Conservation (phyloP, 2,888 invertebrate species). For the Acleris holmiana region DNA sequence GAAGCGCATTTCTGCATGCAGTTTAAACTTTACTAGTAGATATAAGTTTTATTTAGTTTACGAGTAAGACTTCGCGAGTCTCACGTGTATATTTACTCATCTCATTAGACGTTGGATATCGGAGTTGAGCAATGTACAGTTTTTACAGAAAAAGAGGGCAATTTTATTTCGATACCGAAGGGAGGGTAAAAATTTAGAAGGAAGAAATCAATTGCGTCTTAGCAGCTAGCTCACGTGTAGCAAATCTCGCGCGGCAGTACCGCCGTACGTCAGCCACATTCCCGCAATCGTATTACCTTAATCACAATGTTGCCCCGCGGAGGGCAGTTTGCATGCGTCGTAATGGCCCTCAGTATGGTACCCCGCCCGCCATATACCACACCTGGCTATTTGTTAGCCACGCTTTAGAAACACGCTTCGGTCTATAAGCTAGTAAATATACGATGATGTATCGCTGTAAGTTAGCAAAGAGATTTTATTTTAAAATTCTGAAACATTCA, state of each 20-base stretch:
- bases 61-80: slow-evolving; percentile 43
- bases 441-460: background rate
- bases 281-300: slow-evolving; percentile 68
- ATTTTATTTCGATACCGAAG: too few relatives aligned
- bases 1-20: slow-evolving; percentile 52
- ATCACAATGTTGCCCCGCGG: slow-evolving; percentile 66
- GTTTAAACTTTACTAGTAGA: slow-evolving; percentile 48
- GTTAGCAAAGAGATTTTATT: background rate
- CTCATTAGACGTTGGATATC: slow-evolving; percentile 47
- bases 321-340: slow-evolving; percentile 60
- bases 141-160: background rate
- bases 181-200: background rate
- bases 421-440: slow-evolving; percentile 9
- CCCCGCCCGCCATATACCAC: slow-evolving; percentile 36
- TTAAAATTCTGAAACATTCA: too few relatives aligned
- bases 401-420: slow-evolving; percentile 16
- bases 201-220: slow-evolving; percentile 2
- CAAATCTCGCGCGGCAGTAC: slow-evolving; percentile 47
- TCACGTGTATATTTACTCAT: slow-evolving; percentile 51
- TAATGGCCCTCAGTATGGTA: slow-evolving; percentile 37
- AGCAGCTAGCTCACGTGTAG: slow-evolving; percentile 43
- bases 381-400: slow-evolving; percentile 32
- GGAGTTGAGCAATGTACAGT: slow-evolving; percentile 38
- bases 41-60: slow-evolving; percentile 54
- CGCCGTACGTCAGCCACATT: slow-evolving; percentile 21